Conservation (phyloP, 2,113 vertebrate genomes). For the Pipra filicauda region DNA sequence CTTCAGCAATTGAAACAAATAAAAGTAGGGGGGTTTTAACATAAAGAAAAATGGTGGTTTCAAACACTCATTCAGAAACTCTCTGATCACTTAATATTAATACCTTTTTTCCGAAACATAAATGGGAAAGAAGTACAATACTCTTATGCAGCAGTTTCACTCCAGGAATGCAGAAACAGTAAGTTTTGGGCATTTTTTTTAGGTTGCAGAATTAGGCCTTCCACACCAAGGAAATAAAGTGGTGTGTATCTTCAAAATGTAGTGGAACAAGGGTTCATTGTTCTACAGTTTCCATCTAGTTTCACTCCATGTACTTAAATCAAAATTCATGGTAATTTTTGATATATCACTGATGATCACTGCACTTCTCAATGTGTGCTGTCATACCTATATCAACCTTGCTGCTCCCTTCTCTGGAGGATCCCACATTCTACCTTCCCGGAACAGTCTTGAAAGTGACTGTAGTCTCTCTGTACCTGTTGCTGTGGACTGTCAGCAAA, state of each 20-base stretch:
- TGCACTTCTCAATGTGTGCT: rapidly evolving
- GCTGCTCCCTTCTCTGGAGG: neutral
- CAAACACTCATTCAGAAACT: neutral
- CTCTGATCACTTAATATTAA: neutral
- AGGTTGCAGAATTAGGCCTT: neutral
- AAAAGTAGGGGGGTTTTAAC: neutral
- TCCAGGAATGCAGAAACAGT: neutral
- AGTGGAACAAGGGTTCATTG: neutral
- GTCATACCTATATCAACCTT: neutral
- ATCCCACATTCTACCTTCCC: neutral
- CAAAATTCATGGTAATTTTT: neutral
- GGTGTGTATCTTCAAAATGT: neutral
- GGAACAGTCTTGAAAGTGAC: neutral
- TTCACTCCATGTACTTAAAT: neutral
- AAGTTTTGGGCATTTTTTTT: neutral
- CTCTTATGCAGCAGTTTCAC: neutral
- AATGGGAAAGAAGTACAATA: neutral
- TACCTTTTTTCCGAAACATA: neutral
- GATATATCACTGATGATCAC: neutral
- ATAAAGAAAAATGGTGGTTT: neutral
- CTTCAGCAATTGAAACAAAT: neutral
- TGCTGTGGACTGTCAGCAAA: neutral
- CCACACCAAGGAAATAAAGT: neutral
- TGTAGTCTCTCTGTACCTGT: neutral
- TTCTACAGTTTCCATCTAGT: neutral